Base-by-base conservation (phyloP, 1,140 invertebrate genomes). In the Drosophila baimaii region DNA sequence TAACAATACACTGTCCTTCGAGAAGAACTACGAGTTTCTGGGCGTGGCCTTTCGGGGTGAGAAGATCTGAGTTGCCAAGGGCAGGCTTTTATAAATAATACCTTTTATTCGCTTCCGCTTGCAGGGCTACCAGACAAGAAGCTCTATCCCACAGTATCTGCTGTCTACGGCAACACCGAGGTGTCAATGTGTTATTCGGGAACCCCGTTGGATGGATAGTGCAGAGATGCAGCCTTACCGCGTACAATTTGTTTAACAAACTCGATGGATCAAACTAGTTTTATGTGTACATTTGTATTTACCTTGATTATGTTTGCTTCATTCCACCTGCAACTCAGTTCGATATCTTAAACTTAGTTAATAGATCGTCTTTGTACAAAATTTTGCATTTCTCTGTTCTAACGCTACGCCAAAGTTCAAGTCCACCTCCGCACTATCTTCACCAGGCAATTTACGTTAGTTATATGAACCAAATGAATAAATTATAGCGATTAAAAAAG, bases 161-260 rank as follows among this genome's bases (percentile, higher is more conserved):
- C 98, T 56, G 98, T 99, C 33, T 99, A 99, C 94, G 98, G 98
- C 70, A 99, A 99, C 92, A 99, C 98, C 31, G 98, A 99, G 95
- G 98, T 99, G n/a, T 99, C 98, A 25, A 99, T 99, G 98, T 97
- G 99, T n/a, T 99, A 99, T 93, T 93, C 99, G 77, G 98, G 98
- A 68, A 95, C 96, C 49, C 98, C 98, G 19, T 92, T 98, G 81
- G 98, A 99, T 95, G 98, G 98, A 91, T 98, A 95, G 96, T 44
- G 70, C 39, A 35, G 39, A 46, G 69, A 70, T 76, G 55, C 63
- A 64, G 79, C 81, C 81, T 83, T 83, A 83, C 63, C 59, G 70
- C 83, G 55, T 81, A 76, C 55, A 82, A 82, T 65, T 86, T 88
- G 82, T 81, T 71, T 77, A 68, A 79, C 76, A 75, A 52, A 55